Evolutionary conservation across 2,888 invertebrate species (phyloP).

Genomic region (Leptothorax acervorum): DNA sequence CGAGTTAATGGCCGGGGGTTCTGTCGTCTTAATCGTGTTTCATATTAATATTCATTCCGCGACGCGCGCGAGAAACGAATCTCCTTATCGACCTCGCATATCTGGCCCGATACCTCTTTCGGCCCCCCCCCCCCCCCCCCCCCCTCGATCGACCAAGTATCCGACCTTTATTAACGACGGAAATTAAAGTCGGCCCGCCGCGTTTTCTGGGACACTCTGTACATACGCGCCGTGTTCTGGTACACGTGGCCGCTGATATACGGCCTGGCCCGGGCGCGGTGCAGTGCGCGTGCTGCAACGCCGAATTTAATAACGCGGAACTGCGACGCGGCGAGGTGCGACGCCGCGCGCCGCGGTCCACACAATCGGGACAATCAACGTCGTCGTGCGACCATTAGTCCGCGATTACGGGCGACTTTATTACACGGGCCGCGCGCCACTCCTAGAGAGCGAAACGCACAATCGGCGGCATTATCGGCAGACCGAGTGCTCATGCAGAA

Average conservation of each 20-base stretch:
- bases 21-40: slow-evolving; percentile 2
- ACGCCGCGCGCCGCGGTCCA: slow-evolving; percentile 34
- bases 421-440: slow-evolving; percentile 20
- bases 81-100: slow-evolving; percentile 11
- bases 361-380: slow-evolving; percentile 55
- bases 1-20: not conserved
- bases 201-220: slow-evolving; percentile 25
- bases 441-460: slow-evolving; percentile 37
- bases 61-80: not conserved
- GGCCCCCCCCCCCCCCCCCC: not conserved
- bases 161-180: not conserved
- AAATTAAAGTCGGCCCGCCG: slow-evolving; percentile 16
- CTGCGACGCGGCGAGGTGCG: slow-evolving; percentile 46
- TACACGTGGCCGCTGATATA: slow-evolving; percentile 46
- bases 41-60: slow-evolving; percentile 17
- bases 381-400: slow-evolving; percentile 44
- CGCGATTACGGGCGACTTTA: slow-evolving; percentile 49
- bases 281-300: slow-evolving; percentile 15
- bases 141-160: not conserved
- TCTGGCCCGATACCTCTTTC: not conserved
- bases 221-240: slow-evolving; percentile 1
- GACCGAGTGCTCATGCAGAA: slow-evolving; percentile 16
- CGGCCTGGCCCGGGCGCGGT: not conserved
- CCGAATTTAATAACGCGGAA: slow-evolving; percentile 54
- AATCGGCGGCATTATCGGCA: slow-evolving; percentile 48